These are phyloP conservation scores for Limnothrissa miodon DNA, from an alignment of 2,113 vertebrate genomes.

Conservation along the genomic window DNA sequence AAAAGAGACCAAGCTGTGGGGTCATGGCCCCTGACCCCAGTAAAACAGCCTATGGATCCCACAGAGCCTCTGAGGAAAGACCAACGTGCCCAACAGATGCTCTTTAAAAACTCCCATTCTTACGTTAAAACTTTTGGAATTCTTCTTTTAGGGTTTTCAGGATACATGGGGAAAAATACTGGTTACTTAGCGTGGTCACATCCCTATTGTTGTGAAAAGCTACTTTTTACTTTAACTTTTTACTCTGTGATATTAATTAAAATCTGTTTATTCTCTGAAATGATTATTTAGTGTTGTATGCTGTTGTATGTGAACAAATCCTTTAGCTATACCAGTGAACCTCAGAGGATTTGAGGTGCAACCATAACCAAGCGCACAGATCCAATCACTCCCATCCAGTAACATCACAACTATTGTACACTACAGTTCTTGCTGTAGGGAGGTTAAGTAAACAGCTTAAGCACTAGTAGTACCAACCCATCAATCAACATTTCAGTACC, in stretches of 20 bases:
- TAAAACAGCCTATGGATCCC: slow-evolving; percentile 34
- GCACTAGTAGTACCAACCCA: not conserved
- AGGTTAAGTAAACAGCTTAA: not conserved
- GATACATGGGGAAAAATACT: not conserved
- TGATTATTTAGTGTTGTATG: not conserved
- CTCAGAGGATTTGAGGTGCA: not conserved
- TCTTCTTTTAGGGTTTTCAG: not conserved
- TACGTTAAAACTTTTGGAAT: slow-evolving; percentile 11
- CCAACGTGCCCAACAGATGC: slow-evolving; percentile 3
- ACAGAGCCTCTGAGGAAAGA: slow-evolving; percentile 13
- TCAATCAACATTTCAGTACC: not conserved
- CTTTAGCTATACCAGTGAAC: not conserved
- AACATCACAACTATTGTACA: not conserved
- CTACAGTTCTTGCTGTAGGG: not conserved
- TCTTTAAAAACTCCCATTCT: slow-evolving; percentile 12
- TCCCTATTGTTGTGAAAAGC: not conserved
- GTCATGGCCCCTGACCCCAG: slow-evolving; percentile 42
- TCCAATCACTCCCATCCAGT: not conserved
- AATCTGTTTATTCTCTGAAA: too few relatives aligned
- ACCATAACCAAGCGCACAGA: not conserved
- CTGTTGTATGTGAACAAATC: not conserved
- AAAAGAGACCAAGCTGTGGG: slow-evolving; percentile 29
- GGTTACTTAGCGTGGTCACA: not conserved
- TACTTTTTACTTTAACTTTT: too few relatives aligned
- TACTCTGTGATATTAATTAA: too few relatives aligned